Evolutionary conservation across 2,797 vertebrate genomes (phyloP), one percentile per base, ranked within the genome.

Genomic region (Adrianichthys oophorus): DNA sequence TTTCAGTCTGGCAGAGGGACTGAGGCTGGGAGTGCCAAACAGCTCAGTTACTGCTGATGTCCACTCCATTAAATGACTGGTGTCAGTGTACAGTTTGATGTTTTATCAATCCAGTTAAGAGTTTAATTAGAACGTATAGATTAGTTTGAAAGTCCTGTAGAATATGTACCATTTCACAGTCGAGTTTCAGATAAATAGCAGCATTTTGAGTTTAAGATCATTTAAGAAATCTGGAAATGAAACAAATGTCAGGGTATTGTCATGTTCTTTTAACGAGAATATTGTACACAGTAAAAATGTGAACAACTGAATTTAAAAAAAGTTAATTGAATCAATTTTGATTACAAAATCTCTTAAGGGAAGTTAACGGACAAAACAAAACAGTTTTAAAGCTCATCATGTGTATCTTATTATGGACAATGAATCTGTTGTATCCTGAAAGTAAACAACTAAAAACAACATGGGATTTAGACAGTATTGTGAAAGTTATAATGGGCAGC

Each of bases 21-120:
- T 48, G 41, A 15, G 21, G 13, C 46, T 61, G 48, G 62, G 18
- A 40, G 45, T 68, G 49, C 45, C 63, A 56, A 61, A 61, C n/a
- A 60, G 48, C 52, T 79, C 67, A 51, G 58, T 56, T 42, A 41
- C 41, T 48, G 50, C 59, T 60, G 68, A 80, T 71, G 54, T 58
- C 58, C 64, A 72, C 65, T 65, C 58, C 58, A 79, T 74, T 66
- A 70, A 70, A 56, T 67, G 64, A 62, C 40, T 62, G 62, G 32
- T 80, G 72, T 70, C 72, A 68, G 40, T 29, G 4, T 58, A 63
- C 45, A 54, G 48, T 54, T 48, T 59, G 53, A 76, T 72, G 24
- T 56, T 79, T 72, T 78, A 82, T 72, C 74, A 73, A 80, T 80
- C 68, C 65, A 76, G 65, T 76, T 71, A 68, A 50, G 55, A 40